These are phyloP conservation scores for Caenorhabditis briggsae DNA, from an alignment of 1,140 invertebrate species.

Conservation along the genomic window DNA sequence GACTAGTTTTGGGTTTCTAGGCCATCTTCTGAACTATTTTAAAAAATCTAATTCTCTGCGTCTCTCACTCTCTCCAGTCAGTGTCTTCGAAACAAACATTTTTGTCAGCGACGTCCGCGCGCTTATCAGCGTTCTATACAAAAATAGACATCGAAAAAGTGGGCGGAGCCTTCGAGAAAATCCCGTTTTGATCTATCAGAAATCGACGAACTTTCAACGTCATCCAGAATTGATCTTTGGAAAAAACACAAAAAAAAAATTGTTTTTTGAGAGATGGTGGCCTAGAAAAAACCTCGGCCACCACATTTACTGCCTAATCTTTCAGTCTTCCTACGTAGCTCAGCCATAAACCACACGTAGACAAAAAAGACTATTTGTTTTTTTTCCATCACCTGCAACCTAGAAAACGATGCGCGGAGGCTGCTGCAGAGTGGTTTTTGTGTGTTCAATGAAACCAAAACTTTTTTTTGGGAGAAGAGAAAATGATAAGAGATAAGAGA, in stretches of 20 bases:
- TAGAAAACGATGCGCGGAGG: neutral
- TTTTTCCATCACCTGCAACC: neutral
- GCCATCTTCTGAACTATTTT: neutral
- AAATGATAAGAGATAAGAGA: neutral
- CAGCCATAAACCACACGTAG: constrained; percentile 6
- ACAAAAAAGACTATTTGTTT: neutral
- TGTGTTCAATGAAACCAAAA: neutral
- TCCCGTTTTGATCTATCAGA: neutral
- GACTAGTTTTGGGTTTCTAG: neutral
- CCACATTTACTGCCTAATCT: neutral
- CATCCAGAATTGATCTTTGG: neutral
- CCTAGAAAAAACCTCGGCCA: neutral
- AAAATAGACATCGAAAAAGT: neutral
- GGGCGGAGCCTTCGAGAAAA: neutral
- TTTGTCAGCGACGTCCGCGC: constrained; percentile 50
- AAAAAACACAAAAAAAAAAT: neutral
- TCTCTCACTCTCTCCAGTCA: neutral
- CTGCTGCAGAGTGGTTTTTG: neutral
- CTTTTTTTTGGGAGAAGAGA: neutral
- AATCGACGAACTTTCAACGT: constrained; percentile 46
- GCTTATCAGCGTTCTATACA: constrained; percentile 22
- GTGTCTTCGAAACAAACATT: constrained; percentile 8
- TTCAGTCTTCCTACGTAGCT: neutral
- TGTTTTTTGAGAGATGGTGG: neutral
- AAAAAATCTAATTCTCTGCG: neutral